Base-by-base conservation (phyloP, 2,113 vertebrate genomes). In the Caretta caretta region DNA sequence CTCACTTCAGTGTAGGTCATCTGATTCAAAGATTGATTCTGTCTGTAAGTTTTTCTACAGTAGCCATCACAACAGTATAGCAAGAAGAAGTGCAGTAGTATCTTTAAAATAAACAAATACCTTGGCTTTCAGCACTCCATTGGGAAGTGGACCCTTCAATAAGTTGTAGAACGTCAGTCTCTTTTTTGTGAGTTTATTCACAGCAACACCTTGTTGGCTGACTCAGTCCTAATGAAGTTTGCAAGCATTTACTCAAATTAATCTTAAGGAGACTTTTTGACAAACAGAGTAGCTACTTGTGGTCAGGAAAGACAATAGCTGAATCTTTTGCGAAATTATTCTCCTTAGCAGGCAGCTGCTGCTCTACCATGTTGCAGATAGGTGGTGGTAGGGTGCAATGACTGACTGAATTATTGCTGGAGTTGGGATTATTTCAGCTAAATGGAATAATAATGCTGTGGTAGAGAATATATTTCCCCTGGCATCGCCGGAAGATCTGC, bases 61-160 rank as follows among this genome's bases (percentile, higher is more conserved):
- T 5, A 12, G 51, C 31, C 29, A 46, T 81, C 35, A 16, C 13
- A 82, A 75, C 49, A 83, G 76, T 54, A 42, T 38, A 51, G 54
- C 24, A 35, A 92, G 50, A 27, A 42, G 83, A 59, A 84, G 35
- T 57, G 10, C 29, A 48, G 35, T 22, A 38, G n/a, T 8, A 49
- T 9, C 80, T 90, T 84, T 76, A 14, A 8, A 3, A 1, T 65
- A 65, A 35, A n/a, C n/a, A n/a, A 38, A 72, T 72, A 20, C 65
- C 65, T 72, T 72, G 65, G n/a, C 49, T 20, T 35, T 42, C 31
- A 35, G 13, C 76, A 57, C 22, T 80, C 42, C 22, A 3, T 35
- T 13, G 14, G 62, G 14, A 69, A n/a, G 35, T 69, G 35, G 17
- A n/a, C 65, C 62, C 75, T 54, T 4, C 14, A n/a, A 0, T 0